Evolutionary conservation across 1,140 invertebrate genomes (phyloP).

Genomic region (Neodiprion virginianus): DNA sequence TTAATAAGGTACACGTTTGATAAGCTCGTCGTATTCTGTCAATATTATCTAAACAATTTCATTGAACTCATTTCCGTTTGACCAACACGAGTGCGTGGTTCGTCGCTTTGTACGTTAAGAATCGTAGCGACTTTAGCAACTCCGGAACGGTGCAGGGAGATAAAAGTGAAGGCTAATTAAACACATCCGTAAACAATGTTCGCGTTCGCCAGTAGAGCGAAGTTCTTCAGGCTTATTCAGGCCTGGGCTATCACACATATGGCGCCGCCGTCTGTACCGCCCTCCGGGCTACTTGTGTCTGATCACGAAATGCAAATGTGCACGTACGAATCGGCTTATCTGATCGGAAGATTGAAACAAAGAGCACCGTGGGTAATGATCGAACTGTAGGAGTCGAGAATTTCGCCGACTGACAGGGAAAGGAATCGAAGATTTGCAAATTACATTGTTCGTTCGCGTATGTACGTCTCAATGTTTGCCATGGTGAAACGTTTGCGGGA

Average conservation of each 20-base stretch:
- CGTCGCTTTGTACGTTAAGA: not conserved
- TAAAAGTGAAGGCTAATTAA: constrained; percentile 5
- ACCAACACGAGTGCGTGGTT: not conserved
- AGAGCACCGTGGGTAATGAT: not conserved
- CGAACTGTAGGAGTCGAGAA: not conserved
- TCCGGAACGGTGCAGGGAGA: not conserved
- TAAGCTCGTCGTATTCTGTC: too few species aligned
- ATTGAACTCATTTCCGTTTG: constrained; percentile 3
- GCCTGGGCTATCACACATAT: not conserved
- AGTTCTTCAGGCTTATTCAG: not conserved
- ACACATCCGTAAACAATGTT: not conserved
- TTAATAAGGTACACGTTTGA: too few species aligned
- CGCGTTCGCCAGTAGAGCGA: not conserved
- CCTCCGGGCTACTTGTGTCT: not conserved
- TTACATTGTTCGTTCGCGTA: too few species aligned
- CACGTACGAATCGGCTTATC: not conserved
- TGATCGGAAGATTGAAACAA: constrained; percentile 7
- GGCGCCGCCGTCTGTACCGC: not conserved
- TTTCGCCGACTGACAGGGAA: not conserved
- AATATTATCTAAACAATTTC: not conserved
- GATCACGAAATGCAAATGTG: not conserved
- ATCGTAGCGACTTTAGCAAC: not conserved
- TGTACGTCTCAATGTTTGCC: too few species aligned
- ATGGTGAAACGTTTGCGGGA: too few species aligned
- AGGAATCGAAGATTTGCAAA: too few species aligned